Evolutionary conservation across 2,888 invertebrate species (phyloP).

Genomic region (Stegana nigrithorax): DNA sequence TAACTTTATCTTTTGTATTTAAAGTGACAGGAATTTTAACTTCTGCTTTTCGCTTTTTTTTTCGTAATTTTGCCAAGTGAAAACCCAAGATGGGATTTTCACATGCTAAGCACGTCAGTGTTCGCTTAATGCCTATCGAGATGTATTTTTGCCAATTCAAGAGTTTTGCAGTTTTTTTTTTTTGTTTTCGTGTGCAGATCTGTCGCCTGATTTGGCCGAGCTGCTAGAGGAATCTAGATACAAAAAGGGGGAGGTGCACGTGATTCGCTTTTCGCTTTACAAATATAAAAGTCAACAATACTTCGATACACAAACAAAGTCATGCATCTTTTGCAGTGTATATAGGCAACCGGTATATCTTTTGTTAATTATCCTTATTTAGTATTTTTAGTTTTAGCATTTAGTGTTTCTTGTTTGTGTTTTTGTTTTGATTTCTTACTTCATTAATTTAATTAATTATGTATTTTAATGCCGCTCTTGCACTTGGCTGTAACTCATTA

Average conservation of each 20-base stretch:
- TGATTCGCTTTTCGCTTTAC: background rate
- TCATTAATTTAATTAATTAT: background rate
- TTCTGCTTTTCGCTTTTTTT: slow-evolving; percentile 23
- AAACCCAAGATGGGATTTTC: background rate
- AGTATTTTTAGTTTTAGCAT: slow-evolving; percentile 7
- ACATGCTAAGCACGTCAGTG: no score
- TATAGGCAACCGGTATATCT: slow-evolving; percentile 17
- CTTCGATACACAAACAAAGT: background rate
- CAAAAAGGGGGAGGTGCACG: slow-evolving; percentile 1
- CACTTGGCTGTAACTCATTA: background rate
- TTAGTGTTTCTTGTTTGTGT: background rate
- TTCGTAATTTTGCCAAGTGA: slow-evolving; percentile 10
- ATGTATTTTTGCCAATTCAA: background rate
- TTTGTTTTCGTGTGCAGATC: background rate
- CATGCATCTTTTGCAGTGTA: slow-evolving; percentile 6
- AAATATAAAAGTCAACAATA: background rate
- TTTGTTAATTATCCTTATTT: background rate
- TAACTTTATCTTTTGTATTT: slow-evolving; percentile 12
- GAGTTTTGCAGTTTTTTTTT: background rate
- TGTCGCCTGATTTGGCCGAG: background rate
- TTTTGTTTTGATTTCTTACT: background rate
- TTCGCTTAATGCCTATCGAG: no score
- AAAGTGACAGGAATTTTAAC: slow-evolving; percentile 29
- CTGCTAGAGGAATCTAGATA: background rate
- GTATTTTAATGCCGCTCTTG: background rate